Base-by-base conservation (phyloP, 2,888 invertebrate species). In the Ormyrus labotus region DNA sequence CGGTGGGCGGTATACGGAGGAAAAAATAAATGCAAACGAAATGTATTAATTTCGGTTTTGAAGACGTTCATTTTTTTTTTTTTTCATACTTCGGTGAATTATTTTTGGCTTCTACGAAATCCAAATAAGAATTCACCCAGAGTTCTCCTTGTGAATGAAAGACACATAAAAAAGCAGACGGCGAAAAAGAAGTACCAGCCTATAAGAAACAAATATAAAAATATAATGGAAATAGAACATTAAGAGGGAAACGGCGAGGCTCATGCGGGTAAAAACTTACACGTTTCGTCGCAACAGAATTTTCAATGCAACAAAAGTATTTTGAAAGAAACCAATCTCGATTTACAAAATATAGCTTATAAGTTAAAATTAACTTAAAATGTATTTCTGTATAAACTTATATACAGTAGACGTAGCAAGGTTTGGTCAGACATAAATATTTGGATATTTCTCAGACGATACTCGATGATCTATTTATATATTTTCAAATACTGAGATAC, bases 211-310 rank as follows among this genome's bases (percentile, higher is more conserved):
- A 69, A 69, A 69, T 79, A 79, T 78, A 69, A 79, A 45, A 69
- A 69, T 70, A 45, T 58, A 48, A 53, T 78, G 61, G 61, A 80
- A 80, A 80, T 75, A 80, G 65, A 75, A 65, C 65, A 65, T 75
- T 70, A 50, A 53, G 7, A 65, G 50, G 53, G 65, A 71, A 60
- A 64, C 63, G 11, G 63, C 48, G 67, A 47, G 57, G 34, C n/a
- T 11, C 13, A 65, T 60, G 63, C 34, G 45, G 47, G 47, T 13
- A 50, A 73, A 61, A 68, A 53, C 47, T 19, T 11, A 73, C 13
- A 73, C 11, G 60, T 34, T 65, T 63, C 19, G 63, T 58, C 45
- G 69, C 34, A 72, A 72, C 55, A 19, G 45, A 13, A 19, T 19
- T 19, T 19, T 19, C 19, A 19, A 19, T 19, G 19, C 1, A 19